Conservation (phyloP, 2,797 vertebrate species). For the Myiotriccus ornatus region DNA sequence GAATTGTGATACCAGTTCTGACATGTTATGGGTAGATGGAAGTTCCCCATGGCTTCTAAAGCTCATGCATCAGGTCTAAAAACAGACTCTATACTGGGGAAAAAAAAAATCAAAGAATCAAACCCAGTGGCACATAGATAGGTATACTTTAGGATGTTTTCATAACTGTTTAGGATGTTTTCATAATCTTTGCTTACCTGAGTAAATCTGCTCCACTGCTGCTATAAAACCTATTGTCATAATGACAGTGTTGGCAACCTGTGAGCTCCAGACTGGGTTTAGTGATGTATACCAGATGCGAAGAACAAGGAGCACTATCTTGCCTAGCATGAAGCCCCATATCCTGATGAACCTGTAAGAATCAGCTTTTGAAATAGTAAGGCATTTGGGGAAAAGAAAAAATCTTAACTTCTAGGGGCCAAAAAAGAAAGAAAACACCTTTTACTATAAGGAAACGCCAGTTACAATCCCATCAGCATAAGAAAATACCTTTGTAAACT, state of each 20-base stretch:
- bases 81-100: not conserved
- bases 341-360: constrained; percentile 69
- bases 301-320: constrained; percentile 72
- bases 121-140: not conserved
- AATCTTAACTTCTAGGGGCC: not conserved
- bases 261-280: constrained; percentile 73
- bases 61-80: not conserved
- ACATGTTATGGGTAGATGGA: not conserved
- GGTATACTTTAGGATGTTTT: not conserved
- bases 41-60: not conserved
- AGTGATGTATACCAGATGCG: constrained; percentile 76
- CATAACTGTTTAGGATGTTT: not conserved
- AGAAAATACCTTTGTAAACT: constrained; percentile 71
- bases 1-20: not conserved
- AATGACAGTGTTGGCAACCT: constrained; percentile 54
- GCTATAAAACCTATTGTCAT: constrained; percentile 52
- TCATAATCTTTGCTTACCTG: constrained; percentile 46
- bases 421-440: not conserved
- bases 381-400: not conserved
- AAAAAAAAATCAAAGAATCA: not conserved
- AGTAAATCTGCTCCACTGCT: constrained; percentile 52
- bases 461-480: not conserved
- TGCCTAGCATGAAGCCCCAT: constrained; percentile 77
- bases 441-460: not conserved
- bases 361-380: not conserved